These are phyloP conservation scores for Characodon lateralis DNA, from an alignment of 2,797 vertebrate genomes.

Conservation along the genomic window DNA sequence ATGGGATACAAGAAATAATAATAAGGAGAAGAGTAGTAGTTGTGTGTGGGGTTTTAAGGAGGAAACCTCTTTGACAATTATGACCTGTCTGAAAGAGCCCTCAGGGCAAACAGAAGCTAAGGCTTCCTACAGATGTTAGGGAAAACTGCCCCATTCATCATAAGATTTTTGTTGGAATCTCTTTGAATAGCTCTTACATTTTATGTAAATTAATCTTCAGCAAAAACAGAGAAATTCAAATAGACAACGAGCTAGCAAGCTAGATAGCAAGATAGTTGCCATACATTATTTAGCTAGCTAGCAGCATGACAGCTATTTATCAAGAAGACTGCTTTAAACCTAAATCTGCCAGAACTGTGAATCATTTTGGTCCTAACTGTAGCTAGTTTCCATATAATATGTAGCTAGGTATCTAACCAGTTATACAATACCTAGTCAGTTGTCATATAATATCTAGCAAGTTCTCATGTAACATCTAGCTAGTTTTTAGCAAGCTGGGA, in stretches of 20 bases:
- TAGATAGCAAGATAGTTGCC: background rate
- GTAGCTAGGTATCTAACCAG: background rate
- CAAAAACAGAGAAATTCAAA: conserved; percentile 8
- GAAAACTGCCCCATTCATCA: conserved; percentile 70
- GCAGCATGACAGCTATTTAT: no score
- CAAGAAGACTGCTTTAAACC: no score
- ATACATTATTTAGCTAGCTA: background rate
- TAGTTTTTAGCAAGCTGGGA: no score
- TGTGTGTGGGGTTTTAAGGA: conserved; percentile 40
- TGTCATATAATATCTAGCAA: no score
- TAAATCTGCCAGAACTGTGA: no score
- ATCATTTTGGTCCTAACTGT: background rate
- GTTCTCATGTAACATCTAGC: no score
- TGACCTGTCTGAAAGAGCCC: conserved; percentile 64
- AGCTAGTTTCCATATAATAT: background rate
- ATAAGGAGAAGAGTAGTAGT: conserved; percentile 25
- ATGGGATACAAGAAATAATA: conserved; percentile 43
- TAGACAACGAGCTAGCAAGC: background rate
- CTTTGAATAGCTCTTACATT: conserved; percentile 66
- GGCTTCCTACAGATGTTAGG: conserved; percentile 71
- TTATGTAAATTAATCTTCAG: conserved; percentile 9
- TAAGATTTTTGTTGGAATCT: conserved; percentile 55
- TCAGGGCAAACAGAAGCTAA: conserved; percentile 48
- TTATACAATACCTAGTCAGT: background rate
- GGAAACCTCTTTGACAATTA: conserved; percentile 57